phyloP scores from a whole-genome alignment of 2,113 vertebrate species.

The Stigmatopora nigra region DNA sequence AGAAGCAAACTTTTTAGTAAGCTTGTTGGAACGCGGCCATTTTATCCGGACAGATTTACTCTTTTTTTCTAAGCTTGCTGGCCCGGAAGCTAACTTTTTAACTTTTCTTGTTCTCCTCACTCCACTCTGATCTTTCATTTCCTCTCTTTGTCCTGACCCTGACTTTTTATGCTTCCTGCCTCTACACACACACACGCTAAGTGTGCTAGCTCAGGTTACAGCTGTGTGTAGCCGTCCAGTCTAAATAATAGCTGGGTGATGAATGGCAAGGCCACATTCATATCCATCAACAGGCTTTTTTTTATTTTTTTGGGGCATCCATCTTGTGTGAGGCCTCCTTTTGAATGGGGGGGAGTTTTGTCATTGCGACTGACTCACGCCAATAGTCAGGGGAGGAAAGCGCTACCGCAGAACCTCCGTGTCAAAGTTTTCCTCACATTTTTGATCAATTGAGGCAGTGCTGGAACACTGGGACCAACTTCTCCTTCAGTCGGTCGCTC shows the following conservation, averaged over 20 bases:
- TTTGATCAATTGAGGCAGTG: background rate
- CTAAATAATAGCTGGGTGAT: conserved; percentile 99
- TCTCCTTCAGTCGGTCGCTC: too few species aligned
- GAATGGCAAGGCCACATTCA: conserved; percentile 89
- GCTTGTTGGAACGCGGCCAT: background rate
- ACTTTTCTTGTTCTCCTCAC: background rate
- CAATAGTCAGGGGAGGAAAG: conserved; percentile 17
- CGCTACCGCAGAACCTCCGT: too few species aligned
- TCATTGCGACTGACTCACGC: conserved; percentile 78
- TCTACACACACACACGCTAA: conserved; percentile 21
- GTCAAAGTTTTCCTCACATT: background rate
- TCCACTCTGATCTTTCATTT: conserved; percentile 8
- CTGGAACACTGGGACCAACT: background rate
- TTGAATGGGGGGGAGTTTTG: conserved; percentile 77
- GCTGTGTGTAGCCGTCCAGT: conserved; percentile 94
- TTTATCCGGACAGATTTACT: background rate
- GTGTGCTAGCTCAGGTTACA: conserved; percentile 85
- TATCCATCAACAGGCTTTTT: conserved; percentile 92
- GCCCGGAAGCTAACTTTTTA: background rate
- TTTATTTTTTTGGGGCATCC: conserved; percentile 91
- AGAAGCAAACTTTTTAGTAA: background rate
- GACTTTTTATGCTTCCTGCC: conserved; percentile 18
- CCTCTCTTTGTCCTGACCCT: conserved; percentile 19
- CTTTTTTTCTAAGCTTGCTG: background rate
- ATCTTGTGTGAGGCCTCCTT: conserved; percentile 89